Evolutionary conservation across 1,140 invertebrate genomes (phyloP), one percentile per base, ranked within the genome.

Genomic region (Anastatus disparis): DNA sequence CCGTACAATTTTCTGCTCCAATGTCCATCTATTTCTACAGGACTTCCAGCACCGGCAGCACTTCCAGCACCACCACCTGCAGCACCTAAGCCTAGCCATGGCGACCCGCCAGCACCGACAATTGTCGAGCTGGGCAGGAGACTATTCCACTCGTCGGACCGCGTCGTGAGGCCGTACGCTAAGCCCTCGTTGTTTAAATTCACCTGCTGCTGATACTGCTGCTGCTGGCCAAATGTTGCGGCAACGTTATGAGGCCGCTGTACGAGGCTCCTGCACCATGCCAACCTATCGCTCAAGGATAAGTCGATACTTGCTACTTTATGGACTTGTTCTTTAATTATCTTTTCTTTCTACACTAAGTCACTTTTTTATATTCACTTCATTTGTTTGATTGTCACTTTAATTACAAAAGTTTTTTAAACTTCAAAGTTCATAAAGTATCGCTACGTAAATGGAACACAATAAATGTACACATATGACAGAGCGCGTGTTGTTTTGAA

Each of bases 121-220:
- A 86, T 84, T 20, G 85, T 84, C 84, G 83, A 84, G 84, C 84
- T 86, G 84, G 84, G 83, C 81, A 84, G 80, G 78, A 84, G 82
- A 81, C 84, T 82, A 77, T 80, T 84, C 84, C 83, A 84, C 82
- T 85, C 83, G 84, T 86, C 85, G 82, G 84, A 85, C 77, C 84
- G 80, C 83, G 84, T 86, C 73, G 83, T 85, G 79, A 86, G 78
- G 84, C 84, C 83, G 84, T 85, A 77, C 17, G 53, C 40, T 20
- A 35, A 35, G 44, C 46, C 59, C 42, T 59, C 56, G 38, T 15
- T 13, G 20, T 24, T 1, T 15, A 42, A 46, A 26, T 31, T 15
- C 17, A 13, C 56, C 10, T 3, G 2, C 3, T 20, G 9, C 48
- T 26, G 3, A 2, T 15, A 7, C 6, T 10, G 20, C 20, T 10